phyloP scores from a whole-genome alignment of 2,797 vertebrate genomes.

The Cetoscarus ocellatus region DNA sequence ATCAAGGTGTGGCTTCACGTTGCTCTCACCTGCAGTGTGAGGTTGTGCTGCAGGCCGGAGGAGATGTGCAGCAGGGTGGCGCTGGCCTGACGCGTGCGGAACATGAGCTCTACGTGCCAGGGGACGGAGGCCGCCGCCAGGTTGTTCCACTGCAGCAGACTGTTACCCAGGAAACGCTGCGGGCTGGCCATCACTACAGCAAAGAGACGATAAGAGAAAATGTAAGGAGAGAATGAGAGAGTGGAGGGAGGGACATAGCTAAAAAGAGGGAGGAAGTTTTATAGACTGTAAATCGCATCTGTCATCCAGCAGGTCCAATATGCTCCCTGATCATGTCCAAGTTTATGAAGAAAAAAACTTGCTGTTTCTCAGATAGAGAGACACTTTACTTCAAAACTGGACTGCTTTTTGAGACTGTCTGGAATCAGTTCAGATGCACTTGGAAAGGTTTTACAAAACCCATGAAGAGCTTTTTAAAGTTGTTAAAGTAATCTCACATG shows the following conservation, averaged over 20 bases:
- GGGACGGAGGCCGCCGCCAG: constrained; percentile 86
- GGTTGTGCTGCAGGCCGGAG: constrained; percentile 85
- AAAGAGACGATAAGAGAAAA: constrained; percentile 6
- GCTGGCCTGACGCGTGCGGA: constrained; percentile 89
- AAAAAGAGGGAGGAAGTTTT: constrained; percentile 14
- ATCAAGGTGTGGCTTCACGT: not conserved
- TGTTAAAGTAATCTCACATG: not conserved
- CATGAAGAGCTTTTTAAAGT: not conserved
- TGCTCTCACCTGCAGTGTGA: constrained; percentile 89
- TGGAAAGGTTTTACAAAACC: not conserved
- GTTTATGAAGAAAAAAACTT: constrained; percentile 6
- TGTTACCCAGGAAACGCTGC: constrained; percentile 91
- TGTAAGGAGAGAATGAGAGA: not conserved
- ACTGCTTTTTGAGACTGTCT: not conserved
- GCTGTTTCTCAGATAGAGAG: no score
- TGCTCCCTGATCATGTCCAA: constrained; percentile 36
- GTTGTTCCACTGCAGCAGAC: constrained; percentile 89
- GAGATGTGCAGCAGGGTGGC: constrained; percentile 86
- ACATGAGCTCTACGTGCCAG: constrained; percentile 93
- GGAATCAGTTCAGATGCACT: not conserved
- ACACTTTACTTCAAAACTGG: not conserved
- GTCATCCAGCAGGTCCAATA: constrained; percentile 14
- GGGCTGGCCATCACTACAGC: constrained; percentile 88
- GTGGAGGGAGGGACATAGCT: constrained; percentile 6
- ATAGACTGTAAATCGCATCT: constrained; percentile 26